These are phyloP conservation scores for Cheilosia variabilis DNA, from an alignment of 2,888 invertebrate genomes.

Conservation along the genomic window DNA sequence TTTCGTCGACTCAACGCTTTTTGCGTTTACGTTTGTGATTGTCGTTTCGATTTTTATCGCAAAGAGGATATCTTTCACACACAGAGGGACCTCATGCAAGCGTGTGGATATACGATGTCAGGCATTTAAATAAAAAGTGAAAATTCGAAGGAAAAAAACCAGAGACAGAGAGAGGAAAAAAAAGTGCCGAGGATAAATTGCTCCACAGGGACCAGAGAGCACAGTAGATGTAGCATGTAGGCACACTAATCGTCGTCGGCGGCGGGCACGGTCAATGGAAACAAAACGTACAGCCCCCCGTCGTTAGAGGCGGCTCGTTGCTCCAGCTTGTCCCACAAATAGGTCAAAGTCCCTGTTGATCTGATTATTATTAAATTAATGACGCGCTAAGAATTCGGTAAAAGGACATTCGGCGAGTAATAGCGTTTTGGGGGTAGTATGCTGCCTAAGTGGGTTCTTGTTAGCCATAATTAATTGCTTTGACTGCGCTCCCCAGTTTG, in stretches of 20 bases:
- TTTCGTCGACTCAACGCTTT: constrained; percentile 74
- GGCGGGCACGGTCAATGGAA: constrained; percentile 27
- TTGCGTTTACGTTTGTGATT: constrained; percentile 74
- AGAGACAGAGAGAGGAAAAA: neutral
- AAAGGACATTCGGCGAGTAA: constrained; percentile 64
- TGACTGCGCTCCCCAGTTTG: constrained; percentile 29
- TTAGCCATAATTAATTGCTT: constrained; percentile 73
- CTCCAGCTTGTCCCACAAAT: constrained; percentile 65
- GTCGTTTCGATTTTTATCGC: constrained; percentile 71
- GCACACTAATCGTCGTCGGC: constrained; percentile 50
- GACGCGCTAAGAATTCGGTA: constrained; percentile 74
- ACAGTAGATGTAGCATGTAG: constrained; percentile 9
- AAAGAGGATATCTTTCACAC: constrained; percentile 54
- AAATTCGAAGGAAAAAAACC: constrained; percentile 8
- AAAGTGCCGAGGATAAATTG: constrained; percentile 41
- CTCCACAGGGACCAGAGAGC: constrained; percentile 29
- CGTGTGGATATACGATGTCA: constrained; percentile 55
- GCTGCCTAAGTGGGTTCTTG: constrained; percentile 44
- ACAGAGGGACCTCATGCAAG: constrained; percentile 50
- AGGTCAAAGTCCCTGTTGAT: constrained; percentile 74
- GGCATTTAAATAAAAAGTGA: constrained; percentile 56
- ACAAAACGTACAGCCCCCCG: constrained; percentile 25
- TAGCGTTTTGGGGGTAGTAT: constrained; percentile 42
- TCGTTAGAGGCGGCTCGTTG: constrained; percentile 52
- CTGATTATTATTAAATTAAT: constrained; percentile 75